Base-by-base conservation (phyloP, 2,797 vertebrate species). In the Leptoclinus maculatus region DNA sequence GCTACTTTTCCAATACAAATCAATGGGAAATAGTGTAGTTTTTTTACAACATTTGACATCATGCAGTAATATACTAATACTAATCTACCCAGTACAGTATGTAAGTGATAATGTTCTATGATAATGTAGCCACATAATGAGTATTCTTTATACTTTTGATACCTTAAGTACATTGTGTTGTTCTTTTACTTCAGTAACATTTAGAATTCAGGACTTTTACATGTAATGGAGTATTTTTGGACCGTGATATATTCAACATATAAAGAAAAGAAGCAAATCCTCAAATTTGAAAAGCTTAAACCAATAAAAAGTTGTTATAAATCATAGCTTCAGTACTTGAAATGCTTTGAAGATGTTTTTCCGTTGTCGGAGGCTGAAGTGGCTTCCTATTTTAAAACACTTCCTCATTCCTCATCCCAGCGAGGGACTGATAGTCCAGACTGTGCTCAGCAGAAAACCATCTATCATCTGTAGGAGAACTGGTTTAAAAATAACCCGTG, bases 391-490 rank as follows among this genome's bases (percentile, higher is more conserved):
- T 65, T 74, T 54, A 51, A 62, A 39, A 21, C 58, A 19, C 43
- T 47, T 74, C 71, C 62, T 65, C 51, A 34, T 65, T 57, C 51
- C 39, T 36, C 57, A 16, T 32, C 29, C 32, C 70, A 53, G 70
- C 12, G 2, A 59, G 1, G 19, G 13, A 32, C 59, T 43, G 49
- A 62, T 12, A 43, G 36, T n/a, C 1, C 25, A 34, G 39, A 27
- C 49, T 54, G 4, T 54, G 4, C 17, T 69, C 43, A 49, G 57
- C 43, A 60, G 32, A 51, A 60, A 43, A 17, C 25, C 47, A n/a
- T 8, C 38, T 19, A 14, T 74, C 43, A 19, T 43, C 32, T 51
- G 59, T 23, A 25, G 2, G 21, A 57, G 4, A 14, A 47, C 63
- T 58, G 12, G 29, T 66, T 74, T 21, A 1, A 66, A 57, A 74